Base-by-base conservation (phyloP, 2,113 vertebrate species). In the Felis chaus region DNA sequence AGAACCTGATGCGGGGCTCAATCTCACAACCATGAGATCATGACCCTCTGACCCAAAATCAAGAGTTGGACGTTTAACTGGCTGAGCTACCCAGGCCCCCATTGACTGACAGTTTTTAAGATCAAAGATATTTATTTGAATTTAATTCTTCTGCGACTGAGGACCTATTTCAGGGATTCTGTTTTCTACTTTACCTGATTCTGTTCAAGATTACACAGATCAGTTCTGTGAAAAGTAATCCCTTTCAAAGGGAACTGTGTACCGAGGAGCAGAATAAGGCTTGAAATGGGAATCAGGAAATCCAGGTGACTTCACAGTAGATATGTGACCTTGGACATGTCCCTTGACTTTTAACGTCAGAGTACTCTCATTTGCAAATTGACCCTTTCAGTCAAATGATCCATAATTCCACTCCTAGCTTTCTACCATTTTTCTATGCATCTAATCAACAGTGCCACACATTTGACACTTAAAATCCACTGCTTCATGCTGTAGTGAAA, bases 91-190 rank as follows among this genome's bases (percentile, higher is more conserved):
- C 57, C 57, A 23, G 57, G 57, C 21, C 3, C 19, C 57, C 21
- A 1, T 89, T 89, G 36, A 66, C 15, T 50, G 89, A 39, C 84
- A 45, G 11, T 39, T 94, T 86, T 94, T 66, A 80, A 84, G 63
- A 71, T 15, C 45, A 76, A 89, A 91, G 39, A 23, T 31, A 71
- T 18, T 68, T 48, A 36, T 61, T 71, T 82, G 29, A 71, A 66
- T 96, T 78, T 63, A 91, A 92, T 84, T 96, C 21, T 87, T 80
- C 63, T 63, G 50, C 83, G 57, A 3, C 33, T 33, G n/a, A 95
- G 57, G 57, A 81, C 19, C 9, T 61, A 11, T 45, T 55, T 45
- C 14, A 15, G 19, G 18, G 7, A 4, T 69, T 89, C 29, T 66
- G 45, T 48, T 85, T 93, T 91, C 36, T 78, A 4, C 36, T 55